These are phyloP conservation scores for Porites cylindrica DNA, from an alignment of 92 coral and sea anemone genomes.

Conservation along the genomic window DNA sequence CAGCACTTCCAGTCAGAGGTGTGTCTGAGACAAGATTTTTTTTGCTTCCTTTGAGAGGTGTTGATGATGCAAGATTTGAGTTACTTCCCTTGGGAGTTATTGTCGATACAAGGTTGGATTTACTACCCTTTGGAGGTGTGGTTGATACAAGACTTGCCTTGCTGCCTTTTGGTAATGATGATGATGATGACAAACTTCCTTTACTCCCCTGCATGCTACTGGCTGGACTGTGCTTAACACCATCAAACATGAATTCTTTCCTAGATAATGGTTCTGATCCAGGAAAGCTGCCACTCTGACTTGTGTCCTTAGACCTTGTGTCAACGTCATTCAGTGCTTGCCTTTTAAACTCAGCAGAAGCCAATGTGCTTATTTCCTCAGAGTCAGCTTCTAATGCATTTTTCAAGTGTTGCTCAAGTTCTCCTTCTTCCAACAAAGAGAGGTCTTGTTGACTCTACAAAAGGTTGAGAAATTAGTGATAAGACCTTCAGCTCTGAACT, in stretches of 20 bases:
- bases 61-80: slow-evolving; percentile 15
- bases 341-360: slow-evolving; percentile 30
- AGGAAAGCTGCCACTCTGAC: slow-evolving; percentile 70
- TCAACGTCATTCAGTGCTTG: slow-evolving; percentile 59
- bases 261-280: slow-evolving; percentile 79
- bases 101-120: slow-evolving; percentile 29
- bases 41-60: slow-evolving; percentile 23
- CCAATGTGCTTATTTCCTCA: slow-evolving; percentile 9
- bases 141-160: slow-evolving; percentile 40
- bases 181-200: slow-evolving; percentile 66
- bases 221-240: slow-evolving; percentile 57
- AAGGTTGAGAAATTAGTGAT: background rate
- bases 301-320: slow-evolving; percentile 75
- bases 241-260: slow-evolving; percentile 70
- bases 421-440: slow-evolving; percentile 71
- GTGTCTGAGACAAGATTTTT: slow-evolving; percentile 27
- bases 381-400: slow-evolving; percentile 52
- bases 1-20: slow-evolving; percentile 2
- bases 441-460: slow-evolving; percentile 88
- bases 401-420: slow-evolving; percentile 73
- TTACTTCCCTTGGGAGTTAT: slow-evolving; percentile 16
- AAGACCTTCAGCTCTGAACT: no score
- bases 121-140: slow-evolving; percentile 39
- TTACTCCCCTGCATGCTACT: slow-evolving; percentile 83
- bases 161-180: slow-evolving; percentile 29